Percentiles rank a stretch among this genome's conserved stretches.
These are phyloP conservation scores for Amphimedon queenslandica DNA, from an alignment of 37 sponge, comb jelly and placozoan species.

Conservation along the genomic window DNA sequence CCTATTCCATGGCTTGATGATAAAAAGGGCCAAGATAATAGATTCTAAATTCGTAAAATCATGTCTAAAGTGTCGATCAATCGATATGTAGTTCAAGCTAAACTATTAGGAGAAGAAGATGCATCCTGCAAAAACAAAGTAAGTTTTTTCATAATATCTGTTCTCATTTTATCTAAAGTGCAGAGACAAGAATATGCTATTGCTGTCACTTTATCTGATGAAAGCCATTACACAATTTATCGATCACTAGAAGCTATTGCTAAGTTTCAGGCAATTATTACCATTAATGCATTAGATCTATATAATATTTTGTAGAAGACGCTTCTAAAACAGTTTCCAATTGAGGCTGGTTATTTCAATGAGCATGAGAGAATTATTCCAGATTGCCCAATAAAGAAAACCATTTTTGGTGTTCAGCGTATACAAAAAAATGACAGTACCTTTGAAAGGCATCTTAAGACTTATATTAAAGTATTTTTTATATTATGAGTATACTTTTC, in stretches of 20 bases:
- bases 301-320: conserved; percentile 4
- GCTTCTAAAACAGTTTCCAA: conserved; percentile 28
- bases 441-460: conserved; percentile 38
- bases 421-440: conserved; percentile 26
- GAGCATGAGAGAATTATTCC: conserved; percentile 47
- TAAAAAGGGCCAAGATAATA: too few relatives aligned
- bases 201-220: conserved; percentile 48
- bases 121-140: conserved; percentile 3
- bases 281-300: not conserved
- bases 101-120: conserved; percentile 41
- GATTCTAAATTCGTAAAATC: too few relatives aligned
- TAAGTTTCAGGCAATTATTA: conserved; percentile 23
- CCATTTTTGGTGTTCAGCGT: conserved; percentile 43
- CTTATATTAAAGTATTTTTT: conserved; percentile 34
- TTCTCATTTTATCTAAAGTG: not conserved
- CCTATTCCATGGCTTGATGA: too few relatives aligned
- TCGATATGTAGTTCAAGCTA: conserved; percentile 37
- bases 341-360: conserved; percentile 59
- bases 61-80: not conserved
- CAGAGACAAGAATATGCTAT: conserved; percentile 56
- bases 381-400: conserved; percentile 53
- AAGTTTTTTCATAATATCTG: not conserved
- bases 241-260: conserved; percentile 50
- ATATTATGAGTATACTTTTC: not conserved
- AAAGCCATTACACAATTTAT: conserved; percentile 51